A percentile compares a stretch with the other conserved stretches of the same genome.
Evolutionary conservation across 2,113 vertebrate genomes (phyloP).

Genomic region (Xenotilapia longispinis): DNA sequence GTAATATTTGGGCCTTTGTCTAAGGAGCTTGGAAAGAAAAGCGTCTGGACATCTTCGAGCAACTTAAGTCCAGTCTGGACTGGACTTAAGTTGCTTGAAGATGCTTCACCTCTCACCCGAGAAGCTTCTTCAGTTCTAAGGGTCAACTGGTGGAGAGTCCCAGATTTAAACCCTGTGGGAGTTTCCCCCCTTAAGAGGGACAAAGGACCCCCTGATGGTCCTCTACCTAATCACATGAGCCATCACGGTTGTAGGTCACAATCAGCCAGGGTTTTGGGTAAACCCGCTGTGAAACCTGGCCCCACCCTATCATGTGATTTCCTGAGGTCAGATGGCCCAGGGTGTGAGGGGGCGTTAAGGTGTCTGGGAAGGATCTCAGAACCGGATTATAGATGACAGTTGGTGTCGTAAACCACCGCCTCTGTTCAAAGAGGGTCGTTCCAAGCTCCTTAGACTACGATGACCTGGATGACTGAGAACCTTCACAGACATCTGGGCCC

Average conservation of each 20-base stretch:
- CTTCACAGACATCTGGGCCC: not conserved
- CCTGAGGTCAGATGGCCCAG: not conserved
- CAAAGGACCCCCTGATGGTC: not conserved
- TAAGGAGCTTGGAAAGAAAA: not conserved
- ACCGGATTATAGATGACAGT: not conserved
- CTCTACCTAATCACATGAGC: not conserved
- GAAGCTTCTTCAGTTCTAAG: not conserved
- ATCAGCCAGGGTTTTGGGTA: not conserved
- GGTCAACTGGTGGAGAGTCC: not conserved
- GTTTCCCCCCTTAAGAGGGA: not conserved
- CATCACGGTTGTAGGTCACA: not conserved
- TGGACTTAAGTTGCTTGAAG: not conserved
- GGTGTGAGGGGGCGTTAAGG: not conserved
- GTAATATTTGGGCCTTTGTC: not conserved
- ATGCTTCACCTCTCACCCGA: not conserved
- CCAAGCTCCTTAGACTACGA: not conserved
- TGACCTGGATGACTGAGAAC: not conserved
- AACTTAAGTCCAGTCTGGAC: not conserved
- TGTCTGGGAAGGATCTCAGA: not conserved
- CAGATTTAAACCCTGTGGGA: not conserved
- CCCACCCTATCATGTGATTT: not conserved
- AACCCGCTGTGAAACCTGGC: not conserved
- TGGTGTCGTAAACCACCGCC: not conserved
- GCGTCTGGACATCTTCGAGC: rapidly evolving
- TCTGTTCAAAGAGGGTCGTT: not conserved